These are phyloP conservation scores for Hyaena hyaena DNA, from an alignment of 2,113 vertebrate genomes.

Conservation along the genomic window DNA sequence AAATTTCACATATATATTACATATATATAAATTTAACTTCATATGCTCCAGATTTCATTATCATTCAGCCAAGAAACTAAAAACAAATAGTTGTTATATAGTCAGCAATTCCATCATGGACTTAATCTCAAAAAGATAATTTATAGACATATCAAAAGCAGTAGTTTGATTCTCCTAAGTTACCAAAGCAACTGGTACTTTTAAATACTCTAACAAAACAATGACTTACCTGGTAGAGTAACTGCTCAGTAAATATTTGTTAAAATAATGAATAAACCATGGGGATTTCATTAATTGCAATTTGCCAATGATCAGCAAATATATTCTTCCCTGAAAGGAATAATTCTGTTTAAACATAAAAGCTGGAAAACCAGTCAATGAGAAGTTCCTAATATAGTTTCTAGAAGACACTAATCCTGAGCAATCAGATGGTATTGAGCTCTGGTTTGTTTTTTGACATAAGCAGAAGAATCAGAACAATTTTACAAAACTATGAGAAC, in stretches of 20 bases:
- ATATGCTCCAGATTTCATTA: not conserved
- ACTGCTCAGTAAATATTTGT: constrained; percentile 13
- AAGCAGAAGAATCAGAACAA: constrained; percentile 11
- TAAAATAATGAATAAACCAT: constrained; percentile 44
- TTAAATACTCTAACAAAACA: not conserved
- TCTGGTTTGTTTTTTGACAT: constrained; percentile 7
- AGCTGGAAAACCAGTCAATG: not conserved
- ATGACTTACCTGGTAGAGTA: not conserved
- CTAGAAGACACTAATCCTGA: not conserved
- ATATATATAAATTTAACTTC: not conserved
- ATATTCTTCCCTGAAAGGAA: not conserved
- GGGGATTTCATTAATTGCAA: not conserved
- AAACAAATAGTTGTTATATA: constrained; percentile 1
- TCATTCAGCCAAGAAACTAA: constrained; percentile 28
- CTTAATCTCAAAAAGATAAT: not conserved
- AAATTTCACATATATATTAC: not conserved
- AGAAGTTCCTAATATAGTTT: not conserved
- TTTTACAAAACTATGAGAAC: constrained; percentile 1
- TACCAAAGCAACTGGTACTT: not conserved
- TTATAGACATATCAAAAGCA: not conserved
- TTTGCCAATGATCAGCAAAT: constrained; percentile 14
- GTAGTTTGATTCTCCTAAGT: not conserved
- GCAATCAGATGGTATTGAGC: not conserved
- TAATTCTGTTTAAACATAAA: constrained; percentile 34
- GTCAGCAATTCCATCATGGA: not conserved